Base-by-base conservation (phyloP, 1,140 invertebrate genomes). In the Lutraria rhynchaena region DNA sequence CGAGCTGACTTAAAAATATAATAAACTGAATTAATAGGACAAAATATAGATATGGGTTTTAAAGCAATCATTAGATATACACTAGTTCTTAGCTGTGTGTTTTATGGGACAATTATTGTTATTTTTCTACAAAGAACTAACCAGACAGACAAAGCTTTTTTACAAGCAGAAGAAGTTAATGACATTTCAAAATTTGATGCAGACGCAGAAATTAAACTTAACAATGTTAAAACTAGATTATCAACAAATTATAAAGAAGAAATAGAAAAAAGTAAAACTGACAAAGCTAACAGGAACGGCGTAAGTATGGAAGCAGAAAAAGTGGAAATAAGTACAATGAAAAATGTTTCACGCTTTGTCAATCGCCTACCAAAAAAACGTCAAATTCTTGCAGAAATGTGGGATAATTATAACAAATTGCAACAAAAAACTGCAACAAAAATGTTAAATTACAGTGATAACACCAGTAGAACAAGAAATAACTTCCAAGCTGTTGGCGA, bases 361-460 rank as follows among this genome's bases (percentile, higher is more conserved):
- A 35, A 67, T 27, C 41, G 5, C 0, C 37, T 46, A 15, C 41
- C 41, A 22, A 67, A 24, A 19, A 67, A 67, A 44, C 31, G 63
- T 15, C 22, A 49, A 67, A 29, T 67, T 49, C 24, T 67, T 0
- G 44, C 63, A 49, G n/a, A 67, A 33, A n/a, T 67, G 37, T 67
- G 63, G 63, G 27, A 67, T 27, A 31, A 46, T 15, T 67, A 67
- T n/a, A 31, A 46, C 11, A 67, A 51, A 24, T 15, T 67, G 13
- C 7, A 5, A 19, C 4, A 5, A 4, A 55, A 55, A 55, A 55
- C 4, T 27, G 51, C 7, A 22, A 19, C 19, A 55, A 55, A 5
- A 55, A 49, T 19, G 11, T 49, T 19, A 13, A 22, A 58, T 58
- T 9, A 5, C 19, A 15, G 31, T 11, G 13, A 44, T 33, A 29